Conservation (phyloP, 2,113 vertebrate species). For the Pipra filicauda region DNA sequence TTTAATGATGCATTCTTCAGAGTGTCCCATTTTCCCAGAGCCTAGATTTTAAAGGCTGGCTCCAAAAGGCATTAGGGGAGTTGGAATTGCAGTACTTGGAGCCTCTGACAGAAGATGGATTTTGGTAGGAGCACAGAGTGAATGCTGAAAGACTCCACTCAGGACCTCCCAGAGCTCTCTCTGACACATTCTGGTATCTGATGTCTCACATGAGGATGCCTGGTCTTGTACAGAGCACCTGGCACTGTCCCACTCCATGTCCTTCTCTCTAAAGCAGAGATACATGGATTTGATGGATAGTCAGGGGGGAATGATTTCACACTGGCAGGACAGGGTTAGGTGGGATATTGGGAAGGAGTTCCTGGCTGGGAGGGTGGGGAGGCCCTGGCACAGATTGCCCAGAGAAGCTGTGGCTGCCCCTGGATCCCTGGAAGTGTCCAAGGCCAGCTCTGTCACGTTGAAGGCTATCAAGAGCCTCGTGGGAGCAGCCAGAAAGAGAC, state of each 20-base stretch:
- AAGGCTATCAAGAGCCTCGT: fast-evolving
- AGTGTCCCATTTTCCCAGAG: background rate
- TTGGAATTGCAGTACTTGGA: background rate
- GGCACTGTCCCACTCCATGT: background rate
- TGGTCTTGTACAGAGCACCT: background rate
- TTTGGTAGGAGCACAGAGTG: background rate
- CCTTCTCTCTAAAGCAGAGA: background rate
- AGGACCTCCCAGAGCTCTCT: background rate
- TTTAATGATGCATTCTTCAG: background rate
- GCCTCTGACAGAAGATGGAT: background rate
- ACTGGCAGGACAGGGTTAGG: background rate
- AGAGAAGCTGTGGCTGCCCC: background rate
- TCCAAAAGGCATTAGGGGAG: background rate
- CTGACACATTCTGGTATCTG: fast-evolving
- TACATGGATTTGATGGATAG: background rate
- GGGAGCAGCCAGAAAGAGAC: background rate
- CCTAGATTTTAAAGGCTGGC: background rate
- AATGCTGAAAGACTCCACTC: fast-evolving
- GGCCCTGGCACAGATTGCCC: background rate
- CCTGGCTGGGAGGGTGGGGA: fast-evolving
- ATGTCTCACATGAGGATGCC: background rate
- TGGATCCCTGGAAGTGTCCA: background rate
- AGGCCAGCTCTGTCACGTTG: background rate
- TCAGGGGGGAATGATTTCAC: background rate
- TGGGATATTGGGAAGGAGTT: background rate